Evolutionary conservation across 2,888 invertebrate genomes (phyloP), one percentile per base, ranked within the genome.

Genomic region (Lypha dubia): DNA sequence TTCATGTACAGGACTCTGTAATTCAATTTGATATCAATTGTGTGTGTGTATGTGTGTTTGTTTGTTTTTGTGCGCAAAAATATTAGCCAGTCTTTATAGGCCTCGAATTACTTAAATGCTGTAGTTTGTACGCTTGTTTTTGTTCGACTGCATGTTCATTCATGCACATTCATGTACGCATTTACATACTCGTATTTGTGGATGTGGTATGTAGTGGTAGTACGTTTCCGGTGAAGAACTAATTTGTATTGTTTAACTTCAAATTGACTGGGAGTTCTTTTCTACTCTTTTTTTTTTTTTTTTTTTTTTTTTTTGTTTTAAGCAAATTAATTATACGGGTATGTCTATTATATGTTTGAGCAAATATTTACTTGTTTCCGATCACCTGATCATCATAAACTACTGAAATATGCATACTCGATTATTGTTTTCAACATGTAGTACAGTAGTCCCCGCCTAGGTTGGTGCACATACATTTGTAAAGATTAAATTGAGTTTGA

Each of bases 71-170:
- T 1, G 53, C 22, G 6, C 35, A 53, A 17, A 53, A 53, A 79
- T 53, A 63, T 79, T 63, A 62, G 35, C 63, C 70, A 53, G 63
- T 63, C 44, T 79, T 56, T 56, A 65, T 58, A 49, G 56, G 49
- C 63, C 56, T 79, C 24, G 65, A 79, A 65, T 71, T 65, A 79
- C 71, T 71, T 65, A 63, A 71, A 79, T 20, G 24, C 51, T 32
- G 63, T 24, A 22, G 35, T 38, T n/a, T 32, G 46, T 22, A 20
- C n/a, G n/a, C 11, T 13, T 56, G 11, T 35, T 46, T 49, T 9
- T 20, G 20, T 53, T 68, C 38, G 38, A 3, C 22, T 53, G 68
- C 49, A 20, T 51, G 44, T 53, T 24, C 53, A 17, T 4, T 22
- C 60, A 22, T 32, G n/a, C n/a, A n/a, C n/a, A n/a, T 67, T 3